Percentiles rank a stretch among this genome's conserved stretches.
These are phyloP conservation scores for Pseudomugil tenellus DNA, from an alignment of 2,797 vertebrate species.

Conservation along the genomic window DNA sequence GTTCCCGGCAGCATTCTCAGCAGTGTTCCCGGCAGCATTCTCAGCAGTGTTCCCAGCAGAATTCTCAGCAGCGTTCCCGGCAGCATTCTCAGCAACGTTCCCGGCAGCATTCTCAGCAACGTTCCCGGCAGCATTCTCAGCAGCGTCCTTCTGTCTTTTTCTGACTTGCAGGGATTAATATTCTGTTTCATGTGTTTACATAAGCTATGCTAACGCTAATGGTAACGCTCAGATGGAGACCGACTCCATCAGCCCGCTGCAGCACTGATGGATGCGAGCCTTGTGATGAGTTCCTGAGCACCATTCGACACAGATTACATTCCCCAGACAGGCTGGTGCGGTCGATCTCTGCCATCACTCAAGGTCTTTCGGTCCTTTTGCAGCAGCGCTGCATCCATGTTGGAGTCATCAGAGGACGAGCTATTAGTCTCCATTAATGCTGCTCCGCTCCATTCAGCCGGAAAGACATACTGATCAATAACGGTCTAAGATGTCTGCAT, in stretches of 20 bases:
- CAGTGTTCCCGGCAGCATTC: too few species aligned
- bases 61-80: too few species aligned
- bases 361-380: slow-evolving; percentile 15
- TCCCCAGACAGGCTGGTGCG: slow-evolving; percentile 29
- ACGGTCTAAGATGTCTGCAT: background rate
- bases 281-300: slow-evolving; percentile 39
- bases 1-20: too few species aligned
- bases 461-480: slow-evolving; percentile 34
- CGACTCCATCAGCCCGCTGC: slow-evolving; percentile 62
- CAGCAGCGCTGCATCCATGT: slow-evolving; percentile 18
- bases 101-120: too few species aligned
- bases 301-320: slow-evolving; percentile 55
- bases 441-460: slow-evolving; percentile 4
- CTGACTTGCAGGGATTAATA: slow-evolving; percentile 3
- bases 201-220: slow-evolving; percentile 42
- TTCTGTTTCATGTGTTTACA: slow-evolving; percentile 40
- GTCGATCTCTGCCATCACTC: slow-evolving; percentile 28
- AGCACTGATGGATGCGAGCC: slow-evolving; percentile 60
- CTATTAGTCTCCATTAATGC: slow-evolving; percentile 38
- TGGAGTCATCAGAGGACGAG: slow-evolving; percentile 32
- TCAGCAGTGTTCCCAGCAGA: too few species aligned
- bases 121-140: too few species aligned
- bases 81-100: too few species aligned
- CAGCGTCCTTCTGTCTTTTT: too few species aligned
- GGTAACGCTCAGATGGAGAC: slow-evolving; percentile 52